Evolutionary conservation across 2,888 invertebrate genomes (phyloP), one percentile per base, ranked within the genome.

Genomic region (Nomada ruficornis): DNA sequence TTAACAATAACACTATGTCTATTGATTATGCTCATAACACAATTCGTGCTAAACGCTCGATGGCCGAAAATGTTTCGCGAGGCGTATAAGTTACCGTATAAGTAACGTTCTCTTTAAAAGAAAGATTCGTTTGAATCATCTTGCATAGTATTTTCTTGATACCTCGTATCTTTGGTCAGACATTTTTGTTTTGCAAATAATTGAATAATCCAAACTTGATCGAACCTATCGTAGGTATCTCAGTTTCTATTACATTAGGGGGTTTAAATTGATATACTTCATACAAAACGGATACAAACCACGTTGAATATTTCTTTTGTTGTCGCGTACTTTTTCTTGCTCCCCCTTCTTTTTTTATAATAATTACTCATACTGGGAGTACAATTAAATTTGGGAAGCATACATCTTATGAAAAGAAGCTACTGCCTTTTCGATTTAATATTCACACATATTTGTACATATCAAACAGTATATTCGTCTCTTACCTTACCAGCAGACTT

Each of bases 271-370:
- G 67, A 71, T 70, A 26, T 71, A 52, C 23, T 60, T 63, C 71
- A 44, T 63, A 63, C 42, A 78, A 78, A 80, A 78, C 36, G 59
- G 44, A 68, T 60, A 62, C 54, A 80, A 71, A 70, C 77, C 50
- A 70, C 44, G 47, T 62, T 65, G 36, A 65, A 42, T 65, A 77
- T 72, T 68, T 60, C 50, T 67, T 63, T 67, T 64, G 13, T 36
- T 29, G 44, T 65, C 64, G 13, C 77, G 50, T 77, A 65, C 54
- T 59, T 59, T 44, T 20, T 11, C 36, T 36, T 7, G 36, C 36
- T 7, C 54, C 54, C 57, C 36, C 44, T 20, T 50, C 50, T 36
- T 11, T 59, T 64, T 78, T 52, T 11, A 67, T 70, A 44, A 11
- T 70, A 57, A 23, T 57, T 67, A 11, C 54, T 47, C 70, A 63